A percentile compares a stretch with the other conserved stretches of the same genome.
Evolutionary conservation across 2,797 vertebrate species (phyloP).

Genomic region (Sternotherus odoratus): DNA sequence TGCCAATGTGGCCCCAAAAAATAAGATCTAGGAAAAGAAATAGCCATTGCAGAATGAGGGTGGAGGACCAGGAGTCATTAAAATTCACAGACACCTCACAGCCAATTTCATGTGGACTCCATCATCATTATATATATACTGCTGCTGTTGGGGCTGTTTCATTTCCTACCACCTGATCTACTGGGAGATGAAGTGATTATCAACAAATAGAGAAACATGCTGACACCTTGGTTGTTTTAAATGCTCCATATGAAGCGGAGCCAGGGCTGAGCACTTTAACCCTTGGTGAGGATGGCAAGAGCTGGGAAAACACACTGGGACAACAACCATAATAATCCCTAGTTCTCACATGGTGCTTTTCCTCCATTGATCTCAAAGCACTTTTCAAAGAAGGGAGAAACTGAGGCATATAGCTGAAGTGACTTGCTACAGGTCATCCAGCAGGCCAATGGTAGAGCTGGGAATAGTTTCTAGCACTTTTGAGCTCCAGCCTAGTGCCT

Average conservation of each 20-base stretch:
- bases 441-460: not conserved
- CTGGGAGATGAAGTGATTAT: slow-evolving; percentile 52
- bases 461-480: not conserved
- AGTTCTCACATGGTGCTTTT: not conserved
- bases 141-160: slow-evolving; percentile 46
- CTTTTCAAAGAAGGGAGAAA: not conserved
- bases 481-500: not conserved
- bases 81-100: slow-evolving; percentile 14
- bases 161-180: slow-evolving; percentile 62
- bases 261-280: slow-evolving; percentile 45
- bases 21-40: not conserved
- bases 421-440: not conserved
- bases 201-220: slow-evolving; percentile 49
- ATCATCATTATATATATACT: not conserved
- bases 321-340: not conserved
- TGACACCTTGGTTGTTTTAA: slow-evolving; percentile 41
- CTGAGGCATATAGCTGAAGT: not conserved
- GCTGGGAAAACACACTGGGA: not conserved
- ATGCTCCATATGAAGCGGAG: not conserved
- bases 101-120: slow-evolving; percentile 19
- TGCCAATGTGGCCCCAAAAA: not conserved
- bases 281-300: slow-evolving; percentile 2
- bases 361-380: not conserved
- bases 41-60: not conserved
- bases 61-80: slow-evolving; percentile 30